A percentile compares a stretch with the other conserved stretches of the same genome.
Conservation (phyloP, 2,113 vertebrate genomes). For the Anser brachyrhynchus region DNA sequence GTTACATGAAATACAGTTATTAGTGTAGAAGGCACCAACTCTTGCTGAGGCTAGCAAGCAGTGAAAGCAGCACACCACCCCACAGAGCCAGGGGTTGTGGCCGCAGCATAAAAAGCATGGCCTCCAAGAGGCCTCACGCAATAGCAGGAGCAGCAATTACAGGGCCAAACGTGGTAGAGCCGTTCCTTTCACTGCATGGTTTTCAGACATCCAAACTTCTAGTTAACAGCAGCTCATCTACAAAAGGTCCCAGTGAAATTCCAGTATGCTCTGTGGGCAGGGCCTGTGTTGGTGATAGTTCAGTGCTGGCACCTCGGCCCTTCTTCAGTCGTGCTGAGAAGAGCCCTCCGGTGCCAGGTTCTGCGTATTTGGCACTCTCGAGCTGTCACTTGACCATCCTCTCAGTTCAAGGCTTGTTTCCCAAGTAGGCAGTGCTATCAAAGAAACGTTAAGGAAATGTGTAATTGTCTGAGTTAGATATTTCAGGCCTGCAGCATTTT, state of each 20-base stretch:
- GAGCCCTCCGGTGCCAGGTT: not conserved
- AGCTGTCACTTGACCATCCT: not conserved
- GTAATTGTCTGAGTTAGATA: not conserved
- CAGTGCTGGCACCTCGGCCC: not conserved
- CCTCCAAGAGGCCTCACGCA: no score
- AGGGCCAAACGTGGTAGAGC: no score
- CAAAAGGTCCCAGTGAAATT: not conserved
- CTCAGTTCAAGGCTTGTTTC: not conserved
- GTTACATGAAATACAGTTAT: not conserved
- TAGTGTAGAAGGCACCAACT: not conserved
- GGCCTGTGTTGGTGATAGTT: not conserved
- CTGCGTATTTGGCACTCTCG: rapidly evolving
- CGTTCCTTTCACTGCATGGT: not conserved
- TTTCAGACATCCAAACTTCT: not conserved
- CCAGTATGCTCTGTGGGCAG: rapidly evolving
- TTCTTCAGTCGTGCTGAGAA: not conserved
- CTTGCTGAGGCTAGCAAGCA: not conserved
- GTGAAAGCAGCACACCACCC: not conserved
- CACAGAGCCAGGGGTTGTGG: not conserved
- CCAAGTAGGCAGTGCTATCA: not conserved
- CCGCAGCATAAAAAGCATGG: rapidly evolving
- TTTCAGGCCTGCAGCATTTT: not conserved
- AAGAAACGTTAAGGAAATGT: not conserved
- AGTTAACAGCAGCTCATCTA: not conserved
- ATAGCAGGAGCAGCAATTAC: rapidly evolving